Base-by-base conservation (phyloP, 2,113 vertebrate genomes). In the Indicator maculatus region DNA sequence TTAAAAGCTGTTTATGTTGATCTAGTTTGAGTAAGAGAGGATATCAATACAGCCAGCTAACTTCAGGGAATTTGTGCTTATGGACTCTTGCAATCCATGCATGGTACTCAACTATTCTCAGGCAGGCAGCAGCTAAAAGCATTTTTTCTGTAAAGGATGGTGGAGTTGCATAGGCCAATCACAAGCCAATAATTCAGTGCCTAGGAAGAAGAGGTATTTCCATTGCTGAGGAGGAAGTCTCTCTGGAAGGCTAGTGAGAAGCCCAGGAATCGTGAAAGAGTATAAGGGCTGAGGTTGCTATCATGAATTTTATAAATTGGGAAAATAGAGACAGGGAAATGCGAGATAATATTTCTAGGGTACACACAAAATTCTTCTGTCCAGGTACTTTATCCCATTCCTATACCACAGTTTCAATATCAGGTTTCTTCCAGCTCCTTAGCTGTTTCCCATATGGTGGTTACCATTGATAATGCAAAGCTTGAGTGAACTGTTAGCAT, bases 141-240 rank as follows among this genome's bases (percentile, higher is more conserved):
- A 65, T 75, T 89, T 85, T 75, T 89, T 85, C 45, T 93, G 9
- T 79, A 28, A 72, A 91, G 31, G 16, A 13, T 41, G 77, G 38
- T 60, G 24, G 38, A 52, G n/a, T 39, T 88, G 33, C 14, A 71
- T 23, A 55, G 30, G 45, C 21, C 52, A 59, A 4, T 50, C 33
- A 81, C 36, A 78, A 67, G 33, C 10, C 45, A 55, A 15, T n/a
- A 50, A 47, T 26, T 90, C 53, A 6, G 61, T 82, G 36, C 69
- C 36, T 65, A 59, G 82, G 53, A 72, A 38, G 27, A 67, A 39
- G 39, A 71, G 47, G 3, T 21, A 60, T 55, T 94, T 89, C n/a
- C 44, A 8, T 31, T 93, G 64, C 41, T 71, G 65, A 78, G 78
- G 61, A 67, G 47, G 21, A 81, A 52, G 6, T 56, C 36, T 93